phyloP scores from a whole-genome alignment of 53 echinoderm and acorn worm species.

The Paracentrotus lividus region DNA sequence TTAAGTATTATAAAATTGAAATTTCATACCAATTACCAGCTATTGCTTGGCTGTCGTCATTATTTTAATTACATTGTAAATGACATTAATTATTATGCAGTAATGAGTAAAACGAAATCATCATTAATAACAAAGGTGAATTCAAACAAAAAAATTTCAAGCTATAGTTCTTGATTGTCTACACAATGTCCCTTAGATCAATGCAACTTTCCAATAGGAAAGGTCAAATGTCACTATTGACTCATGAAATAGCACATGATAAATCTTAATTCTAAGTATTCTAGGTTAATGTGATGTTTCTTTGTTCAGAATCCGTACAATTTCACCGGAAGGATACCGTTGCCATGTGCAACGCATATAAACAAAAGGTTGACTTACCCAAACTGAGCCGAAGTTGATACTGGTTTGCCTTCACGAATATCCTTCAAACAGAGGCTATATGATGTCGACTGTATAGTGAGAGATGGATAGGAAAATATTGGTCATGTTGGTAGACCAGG shows the following conservation, averaged over 20 bases:
- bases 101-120: too few relatives aligned
- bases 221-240: background rate
- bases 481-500: background rate
- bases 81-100: too few relatives aligned
- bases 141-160: too few relatives aligned
- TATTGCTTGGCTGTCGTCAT: too few relatives aligned
- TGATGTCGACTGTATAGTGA: background rate
- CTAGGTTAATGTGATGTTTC: background rate
- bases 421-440: background rate
- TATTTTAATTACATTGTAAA: too few relatives aligned
- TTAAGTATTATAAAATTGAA: too few relatives aligned
- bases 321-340: background rate
- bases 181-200: too few relatives aligned
- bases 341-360: conserved; percentile 14
- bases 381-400: background rate
- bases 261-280: background rate
- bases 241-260: conserved; percentile 27
- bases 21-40: too few relatives aligned
- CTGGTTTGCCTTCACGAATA: background rate
- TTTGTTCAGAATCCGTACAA: conserved; percentile 31
- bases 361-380: conserved; percentile 34
- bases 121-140: too few relatives aligned
- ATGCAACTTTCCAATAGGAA: background rate
- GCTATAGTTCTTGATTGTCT: too few relatives aligned
- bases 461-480: background rate